Evolutionary conservation across 2,888 invertebrate genomes (phyloP).

Genomic region (Blastobasis lacticolella): DNA sequence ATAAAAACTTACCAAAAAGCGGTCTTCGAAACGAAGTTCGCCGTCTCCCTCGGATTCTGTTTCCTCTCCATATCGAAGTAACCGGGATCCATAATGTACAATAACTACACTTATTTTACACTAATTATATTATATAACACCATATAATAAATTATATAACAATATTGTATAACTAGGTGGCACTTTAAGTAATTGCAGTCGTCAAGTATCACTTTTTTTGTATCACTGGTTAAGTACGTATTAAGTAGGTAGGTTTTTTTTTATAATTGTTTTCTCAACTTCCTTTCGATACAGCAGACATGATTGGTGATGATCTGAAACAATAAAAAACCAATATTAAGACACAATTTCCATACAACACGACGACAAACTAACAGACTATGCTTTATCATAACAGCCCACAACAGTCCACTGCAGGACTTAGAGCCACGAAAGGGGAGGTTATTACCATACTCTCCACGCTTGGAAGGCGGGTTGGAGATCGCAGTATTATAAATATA

Average conservation of each 20-base stretch:
- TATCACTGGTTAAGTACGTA: neutral
- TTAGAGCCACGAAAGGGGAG: too few relatives aligned
- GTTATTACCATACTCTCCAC: too few relatives aligned
- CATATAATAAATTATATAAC: neutral
- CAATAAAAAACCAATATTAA: neutral
- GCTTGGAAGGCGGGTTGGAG: too few relatives aligned
- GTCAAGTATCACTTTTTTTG: neutral
- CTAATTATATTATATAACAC: neutral
- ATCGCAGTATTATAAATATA: too few relatives aligned
- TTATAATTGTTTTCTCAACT: neutral
- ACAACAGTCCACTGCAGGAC: too few relatives aligned
- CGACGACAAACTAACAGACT: too few relatives aligned
- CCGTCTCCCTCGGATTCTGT: conserved; percentile 77
- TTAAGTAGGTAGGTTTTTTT: neutral
- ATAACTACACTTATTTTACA: neutral
- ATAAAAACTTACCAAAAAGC: conserved; percentile 77
- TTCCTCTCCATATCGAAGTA: conserved; percentile 65
- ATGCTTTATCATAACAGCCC: too few relatives aligned
- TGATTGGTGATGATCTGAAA: neutral
- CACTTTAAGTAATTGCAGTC: neutral
- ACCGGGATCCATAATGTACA: conserved; percentile 63
- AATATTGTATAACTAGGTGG: neutral
- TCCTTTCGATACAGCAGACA: too few relatives aligned
- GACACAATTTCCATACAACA: neutral
- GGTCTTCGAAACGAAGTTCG: conserved; percentile 77